Percentiles rank a stretch among this genome's conserved stretches.
These are phyloP conservation scores for Palaemon carinicauda DNA, from an alignment of 1,140 invertebrate species.

Conservation along the genomic window DNA sequence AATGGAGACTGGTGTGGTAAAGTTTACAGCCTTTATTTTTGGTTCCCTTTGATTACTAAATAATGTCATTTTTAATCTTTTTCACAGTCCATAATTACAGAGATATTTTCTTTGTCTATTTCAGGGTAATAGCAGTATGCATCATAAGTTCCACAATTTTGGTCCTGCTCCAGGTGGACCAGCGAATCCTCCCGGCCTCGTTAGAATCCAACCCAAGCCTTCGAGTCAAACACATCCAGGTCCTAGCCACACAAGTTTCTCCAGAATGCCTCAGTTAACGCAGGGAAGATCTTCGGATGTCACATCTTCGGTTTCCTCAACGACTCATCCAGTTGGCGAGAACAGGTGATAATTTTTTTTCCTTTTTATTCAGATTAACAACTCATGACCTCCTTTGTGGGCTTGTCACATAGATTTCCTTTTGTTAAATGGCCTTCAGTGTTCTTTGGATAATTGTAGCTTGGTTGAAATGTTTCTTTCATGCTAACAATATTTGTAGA, in stretches of 20 bases:
- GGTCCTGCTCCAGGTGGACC: conserved; percentile 51
- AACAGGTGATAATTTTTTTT: conserved; percentile 25
- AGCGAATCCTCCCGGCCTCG: conserved; percentile 57
- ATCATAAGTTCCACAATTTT: conserved; percentile 57
- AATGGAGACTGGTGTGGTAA: no score
- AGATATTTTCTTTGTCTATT: not conserved
- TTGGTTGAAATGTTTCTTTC: not conserved
- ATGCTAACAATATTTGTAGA: no score
- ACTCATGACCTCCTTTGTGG: no score
- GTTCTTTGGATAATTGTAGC: not conserved
- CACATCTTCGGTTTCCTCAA: conserved; percentile 56
- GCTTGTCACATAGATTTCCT: not conserved
- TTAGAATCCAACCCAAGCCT: conserved; percentile 59
- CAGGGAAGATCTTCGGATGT: conserved; percentile 53
- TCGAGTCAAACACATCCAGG: conserved; percentile 31
- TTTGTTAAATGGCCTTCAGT: not conserved
- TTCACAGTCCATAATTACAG: not conserved
- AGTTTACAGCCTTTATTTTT: no score
- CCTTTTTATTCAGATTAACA: not conserved
- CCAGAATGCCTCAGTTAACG: conserved; percentile 48
- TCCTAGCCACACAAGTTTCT: conserved; percentile 28
- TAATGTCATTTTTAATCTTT: no score
- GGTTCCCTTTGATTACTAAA: no score
- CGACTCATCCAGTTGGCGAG: conserved; percentile 58
- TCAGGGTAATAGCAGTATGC: conserved; percentile 42